Evolutionary conservation across 2,797 vertebrate genomes (phyloP).

Genomic region (Rhabdophis nuchalis): DNA sequence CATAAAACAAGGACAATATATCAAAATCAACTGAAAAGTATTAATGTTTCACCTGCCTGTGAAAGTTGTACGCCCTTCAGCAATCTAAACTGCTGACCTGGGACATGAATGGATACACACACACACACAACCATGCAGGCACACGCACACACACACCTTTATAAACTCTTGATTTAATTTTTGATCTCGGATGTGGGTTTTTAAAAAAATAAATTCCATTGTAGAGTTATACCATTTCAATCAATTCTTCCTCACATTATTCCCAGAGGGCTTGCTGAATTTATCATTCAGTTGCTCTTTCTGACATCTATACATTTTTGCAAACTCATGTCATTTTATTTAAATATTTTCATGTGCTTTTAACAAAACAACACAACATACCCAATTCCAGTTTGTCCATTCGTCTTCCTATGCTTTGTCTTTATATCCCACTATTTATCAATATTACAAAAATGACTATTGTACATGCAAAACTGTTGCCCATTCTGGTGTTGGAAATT

Average conservation of each 20-base stretch:
- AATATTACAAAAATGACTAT: neutral
- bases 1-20: conserved; percentile 6
- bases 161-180: neutral
- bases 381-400: neutral
- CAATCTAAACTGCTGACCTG: conserved; percentile 1
- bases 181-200: neutral
- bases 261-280: neutral
- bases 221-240: neutral
- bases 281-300: neutral
- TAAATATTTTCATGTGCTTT: neutral
- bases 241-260: neutral
- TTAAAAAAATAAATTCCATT: neutral
- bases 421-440: neutral
- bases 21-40: neutral
- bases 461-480: neutral
- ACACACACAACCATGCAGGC: neutral
- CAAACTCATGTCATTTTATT: neutral
- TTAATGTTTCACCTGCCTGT: conserved; percentile 28
- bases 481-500: neutral
- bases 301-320: neutral
- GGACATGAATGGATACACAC: neutral
- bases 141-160: too few species aligned
- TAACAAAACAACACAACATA: neutral
- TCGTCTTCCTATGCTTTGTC: neutral
- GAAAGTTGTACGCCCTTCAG: conserved; percentile 18